Evolutionary conservation across 2,888 invertebrate species (phyloP).

Genomic region (Criorhina ranunculi): DNA sequence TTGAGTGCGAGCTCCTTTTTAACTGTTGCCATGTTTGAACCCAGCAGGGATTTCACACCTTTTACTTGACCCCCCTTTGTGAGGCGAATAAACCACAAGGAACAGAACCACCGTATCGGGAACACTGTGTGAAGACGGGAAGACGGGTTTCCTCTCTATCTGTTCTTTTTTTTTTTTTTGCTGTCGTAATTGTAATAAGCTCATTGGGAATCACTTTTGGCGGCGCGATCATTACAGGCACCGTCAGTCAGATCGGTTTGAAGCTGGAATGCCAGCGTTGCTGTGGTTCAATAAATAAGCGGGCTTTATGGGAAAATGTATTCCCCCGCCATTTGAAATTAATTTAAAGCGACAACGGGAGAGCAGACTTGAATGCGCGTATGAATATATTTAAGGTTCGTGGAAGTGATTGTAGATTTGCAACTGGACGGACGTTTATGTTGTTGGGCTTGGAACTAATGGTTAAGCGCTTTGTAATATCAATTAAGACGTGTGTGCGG

Average conservation of each 20-base stretch:
- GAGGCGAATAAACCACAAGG: conserved; percentile 31
- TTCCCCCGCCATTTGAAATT: neutral
- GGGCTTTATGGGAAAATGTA: conserved; percentile 5
- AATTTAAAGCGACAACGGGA: neutral
- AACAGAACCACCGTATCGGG: neutral
- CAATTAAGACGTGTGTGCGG: too few relatives aligned
- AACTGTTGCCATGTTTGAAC: conserved; percentile 82
- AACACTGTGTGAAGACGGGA: neutral
- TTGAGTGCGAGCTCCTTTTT: conserved; percentile 80
- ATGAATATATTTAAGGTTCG: neutral
- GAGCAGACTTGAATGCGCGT: neutral
- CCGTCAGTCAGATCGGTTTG: conserved; percentile 31
- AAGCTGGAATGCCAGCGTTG: conserved; percentile 4
- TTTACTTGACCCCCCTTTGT: conserved; percentile 82
- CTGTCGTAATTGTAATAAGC: conserved; percentile 42
- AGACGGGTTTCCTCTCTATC: neutral
- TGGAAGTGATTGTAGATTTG: neutral
- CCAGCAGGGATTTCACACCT: conserved; percentile 84
- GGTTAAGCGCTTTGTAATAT: too few relatives aligned
- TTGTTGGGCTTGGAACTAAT: neutral
- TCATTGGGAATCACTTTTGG: conserved; percentile 52
- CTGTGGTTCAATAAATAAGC: conserved; percentile 20
- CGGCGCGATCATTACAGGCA: conserved; percentile 37
- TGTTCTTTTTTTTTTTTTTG: conserved; percentile 11
- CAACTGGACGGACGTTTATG: neutral